Base-by-base conservation (phyloP, 2,888 invertebrate genomes). In the Cremastobaeus sp. region DNA sequence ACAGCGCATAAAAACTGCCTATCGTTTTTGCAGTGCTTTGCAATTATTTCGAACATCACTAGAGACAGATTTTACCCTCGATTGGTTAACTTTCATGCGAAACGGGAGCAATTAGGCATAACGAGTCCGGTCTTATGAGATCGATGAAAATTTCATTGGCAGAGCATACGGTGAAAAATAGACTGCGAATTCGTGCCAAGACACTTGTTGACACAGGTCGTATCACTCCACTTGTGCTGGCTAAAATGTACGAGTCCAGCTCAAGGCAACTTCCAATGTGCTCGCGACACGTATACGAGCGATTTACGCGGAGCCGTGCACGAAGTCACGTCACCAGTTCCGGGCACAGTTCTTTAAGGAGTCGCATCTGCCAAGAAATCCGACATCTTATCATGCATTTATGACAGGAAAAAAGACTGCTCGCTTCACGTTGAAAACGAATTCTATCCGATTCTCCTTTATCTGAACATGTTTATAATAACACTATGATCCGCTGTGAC, bases 161-260 rank as follows among this genome's bases (percentile, higher is more conserved):
- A 62, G 54, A 32, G 34, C 57, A 39, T 50, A 48, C 48, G 20
- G 64, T 21, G 62, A 76, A 76, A 74, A 76, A 69, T 65, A 30
- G 64, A 64, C 32, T 55, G 74, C 52, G 71, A 74, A 68, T 60
- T 71, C 59, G 71, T 76, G 76, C 76, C 76, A 76, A 74, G 74
- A 71, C 76, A 76, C 76, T 76, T 76, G 76, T 76, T 74, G 76
- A 76, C 74, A 76, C 76, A 71, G 60, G 64, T 43, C 70, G 60
- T 52, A 66, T 76, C 41, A 35, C 15, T 34, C 18, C 43, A 62
- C 62, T 66, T 32, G 55, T 50, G 54, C 66, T 47, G 43, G 47
- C 35, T 37, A 54, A n/a, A n/a, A 71, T 68, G 62, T 70, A 73
- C 76, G 76, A 70, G 73, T 70, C 66, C 59, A 45, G 52, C n/a